Percentiles rank a stretch among this genome's conserved stretches.
Conservation (phyloP, 2,888 invertebrate species). For the Temnothorax ravouxi region DNA sequence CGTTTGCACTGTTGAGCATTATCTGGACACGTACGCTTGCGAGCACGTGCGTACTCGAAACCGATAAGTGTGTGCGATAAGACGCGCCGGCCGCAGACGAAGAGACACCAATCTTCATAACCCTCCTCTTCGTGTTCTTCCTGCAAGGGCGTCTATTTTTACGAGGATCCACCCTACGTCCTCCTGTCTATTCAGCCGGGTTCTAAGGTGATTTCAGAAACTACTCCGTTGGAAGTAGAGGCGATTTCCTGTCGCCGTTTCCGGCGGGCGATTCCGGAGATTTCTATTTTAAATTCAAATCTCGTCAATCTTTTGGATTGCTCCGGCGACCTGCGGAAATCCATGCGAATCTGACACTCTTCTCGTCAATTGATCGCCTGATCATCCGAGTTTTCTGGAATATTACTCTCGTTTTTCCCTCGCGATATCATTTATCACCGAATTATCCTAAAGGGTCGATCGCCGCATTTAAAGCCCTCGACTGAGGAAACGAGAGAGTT, state of each 20-base stretch:
- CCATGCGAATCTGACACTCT: neutral
- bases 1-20: neutral
- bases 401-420: constrained; percentile 35
- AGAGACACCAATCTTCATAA: neutral
- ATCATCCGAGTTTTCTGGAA: constrained; percentile 29
- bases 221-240: neutral
- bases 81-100: neutral
- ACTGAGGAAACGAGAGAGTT: neutral
- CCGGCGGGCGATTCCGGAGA: neutral
- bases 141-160: constrained; percentile 37
- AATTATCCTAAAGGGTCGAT: constrained; percentile 42
- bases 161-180: neutral
- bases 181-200: neutral
- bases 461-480: neutral
- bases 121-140: neutral
- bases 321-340: neutral
- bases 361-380: constrained; percentile 7
- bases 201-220: constrained; percentile 18
- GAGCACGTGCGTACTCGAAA: neutral
- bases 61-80: constrained; percentile 2
- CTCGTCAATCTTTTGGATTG: neutral
- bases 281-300: constrained; percentile 13
- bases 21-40: neutral
- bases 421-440: neutral
- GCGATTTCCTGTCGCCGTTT: neutral